Base-by-base conservation (phyloP, 2,113 vertebrate species). In the Heterotilapia buettikoferi region DNA sequence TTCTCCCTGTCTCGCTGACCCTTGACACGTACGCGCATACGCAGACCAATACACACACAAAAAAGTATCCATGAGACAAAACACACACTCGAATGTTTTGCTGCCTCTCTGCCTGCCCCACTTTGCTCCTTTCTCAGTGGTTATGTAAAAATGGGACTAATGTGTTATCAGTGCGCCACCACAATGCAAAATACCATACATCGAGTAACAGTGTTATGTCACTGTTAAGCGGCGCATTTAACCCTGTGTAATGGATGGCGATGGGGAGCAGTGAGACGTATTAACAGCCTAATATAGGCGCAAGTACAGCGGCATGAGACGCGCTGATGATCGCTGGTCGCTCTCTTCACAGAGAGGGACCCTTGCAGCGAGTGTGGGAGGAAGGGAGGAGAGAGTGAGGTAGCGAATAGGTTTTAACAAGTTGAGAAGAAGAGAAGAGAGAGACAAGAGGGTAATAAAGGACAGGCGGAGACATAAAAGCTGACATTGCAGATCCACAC, bases 401-500 rank as follows among this genome's bases (percentile, higher is more conserved):
- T 9, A 50, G 86, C 8, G 26, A 85, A 83, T 85, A 89, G 79
- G 85, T 19, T 85, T 83, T 76, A 93, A 94, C 87, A 88, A 83
- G 87, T 92, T 59, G 88, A 79, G 89, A 85, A 78, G 84, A 85
- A 82, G 59, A 84, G 71, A 89, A 71, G 87, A 40, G 31, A 89
- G 92, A 92, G 84, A 89, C 90, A 31, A 81, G 90, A 89, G 89
- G 79, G 57, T 88, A 91, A 92, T 91, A 92, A 94, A 90, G 57
- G 43, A 71, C 71, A 86, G 54, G 66, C 52, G 57, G 83, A 82
- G 82, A 52, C 52, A 53, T 82, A 63, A 88, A 89, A 73, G 92
- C 92, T 93, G 91, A 94, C 87, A 14, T 83, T 83, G 92, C 92
- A 83, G 80, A 89, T 90, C 89, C 12, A 9, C 2, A 36, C 87